Conservation (phyloP, 2,888 invertebrate genomes). For the Ophion costatus region DNA sequence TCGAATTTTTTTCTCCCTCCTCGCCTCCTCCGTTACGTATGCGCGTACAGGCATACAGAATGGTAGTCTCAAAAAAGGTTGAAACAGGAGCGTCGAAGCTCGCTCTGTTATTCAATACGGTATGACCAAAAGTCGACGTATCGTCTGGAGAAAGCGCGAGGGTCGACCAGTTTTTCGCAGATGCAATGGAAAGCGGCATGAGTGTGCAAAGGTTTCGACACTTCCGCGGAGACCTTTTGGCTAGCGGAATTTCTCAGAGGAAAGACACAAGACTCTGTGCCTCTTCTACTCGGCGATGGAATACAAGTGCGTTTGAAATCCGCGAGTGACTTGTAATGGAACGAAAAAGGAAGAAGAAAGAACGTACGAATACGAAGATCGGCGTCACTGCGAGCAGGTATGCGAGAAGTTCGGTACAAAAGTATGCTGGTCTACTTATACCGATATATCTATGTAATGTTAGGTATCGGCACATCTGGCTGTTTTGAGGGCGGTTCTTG, state of each 20-base stretch:
- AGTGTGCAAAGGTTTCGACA: constrained; percentile 69
- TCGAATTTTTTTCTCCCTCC: constrained; percentile 45
- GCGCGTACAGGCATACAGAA: constrained; percentile 5
- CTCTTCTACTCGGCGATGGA: constrained; percentile 20
- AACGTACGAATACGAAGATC: constrained; percentile 31
- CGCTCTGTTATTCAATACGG: constrained; percentile 77
- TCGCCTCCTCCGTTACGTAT: not conserved
- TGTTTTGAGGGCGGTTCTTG: too few relatives aligned
- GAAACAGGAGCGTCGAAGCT: constrained; percentile 56
- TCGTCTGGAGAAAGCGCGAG: constrained; percentile 71
- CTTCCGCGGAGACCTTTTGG: constrained; percentile 45
- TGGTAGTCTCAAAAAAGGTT: not conserved
- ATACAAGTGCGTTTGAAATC: constrained; percentile 58
- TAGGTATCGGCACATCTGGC: too few relatives aligned
- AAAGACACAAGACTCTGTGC: constrained; percentile 6
- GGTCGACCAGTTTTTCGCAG: constrained; percentile 63
- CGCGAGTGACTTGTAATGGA: constrained; percentile 38
- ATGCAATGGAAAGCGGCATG: constrained; percentile 70
- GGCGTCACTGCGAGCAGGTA: constrained; percentile 1
- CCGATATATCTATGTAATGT: too few relatives aligned
- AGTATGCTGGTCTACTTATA: too few relatives aligned
- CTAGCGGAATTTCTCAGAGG: constrained; percentile 36
- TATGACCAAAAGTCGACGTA: constrained; percentile 71
- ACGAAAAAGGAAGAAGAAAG: constrained; percentile 55
- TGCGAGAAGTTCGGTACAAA: constrained; percentile 19